Evolutionary conservation across 2,888 invertebrate species (phyloP), one percentile per base, ranked within the genome.

Genomic region (Napeogenes sylphis): DNA sequence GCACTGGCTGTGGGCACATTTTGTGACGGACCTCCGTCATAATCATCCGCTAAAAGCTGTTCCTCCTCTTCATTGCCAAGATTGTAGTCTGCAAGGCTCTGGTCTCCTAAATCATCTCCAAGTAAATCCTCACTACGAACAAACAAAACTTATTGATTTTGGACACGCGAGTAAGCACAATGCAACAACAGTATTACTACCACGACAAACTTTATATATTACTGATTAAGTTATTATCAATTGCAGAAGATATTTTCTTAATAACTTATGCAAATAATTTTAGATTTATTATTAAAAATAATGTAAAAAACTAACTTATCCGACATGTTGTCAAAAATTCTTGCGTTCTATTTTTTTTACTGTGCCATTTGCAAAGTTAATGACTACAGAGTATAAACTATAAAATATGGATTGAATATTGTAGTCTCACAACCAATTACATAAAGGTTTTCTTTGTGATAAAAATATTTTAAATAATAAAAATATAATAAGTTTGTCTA

Each of bases 41-140:
- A 90, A 68, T 90, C 91, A 65, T 91, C 91, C 53, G 91, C 91
- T 61, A 91, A 70, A 3, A 91, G 80, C 68, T 90, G 84, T 47
- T 91, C 90, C 65, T 91, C 91, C 59, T 91, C 91, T 58, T 91
- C 91, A 72, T 90, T 90, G 1, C 91, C 91, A 63, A 91, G 83
- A 71, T 90, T 91, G 69, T 91, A 91, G 70, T 91, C 91, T 2
- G 87, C 86, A 45, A 89, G 84, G 68, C 90, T 90, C 65, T 90
- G 90, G 68, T 90, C 91, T 63, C 88, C 90, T 73, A 89, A 82
- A 80, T 91, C 90, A 68, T 91, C 91, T 62, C 82, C 87, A 70
- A 91, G 78, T 72, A 91, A 84, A 71, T 91, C 91, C 75, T 91
- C 91, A 81, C 91, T 91, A 84, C 10, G 82, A 84, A 72, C 58